A percentile compares a stretch with the other conserved stretches of the same genome.
Conservation (phyloP, 2,888 invertebrate genomes). For the Hartigia nigra region DNA sequence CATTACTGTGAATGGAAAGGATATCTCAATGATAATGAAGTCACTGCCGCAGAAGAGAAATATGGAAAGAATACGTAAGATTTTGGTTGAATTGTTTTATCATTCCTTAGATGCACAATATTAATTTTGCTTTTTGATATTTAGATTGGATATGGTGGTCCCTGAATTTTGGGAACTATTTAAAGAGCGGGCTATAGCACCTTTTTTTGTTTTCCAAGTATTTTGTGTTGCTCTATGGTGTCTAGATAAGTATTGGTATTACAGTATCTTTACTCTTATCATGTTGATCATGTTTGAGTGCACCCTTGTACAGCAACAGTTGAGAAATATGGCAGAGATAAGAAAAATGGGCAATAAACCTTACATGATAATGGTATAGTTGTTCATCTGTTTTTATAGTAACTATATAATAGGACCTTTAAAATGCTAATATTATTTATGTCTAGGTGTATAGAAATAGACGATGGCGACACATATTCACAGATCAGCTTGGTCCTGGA, state of each 20-base stretch:
- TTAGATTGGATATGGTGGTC: constrained; percentile 82
- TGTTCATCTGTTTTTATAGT: neutral
- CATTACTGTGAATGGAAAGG: constrained; percentile 89
- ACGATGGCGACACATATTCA: constrained; percentile 87
- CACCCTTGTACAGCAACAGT: constrained; percentile 96
- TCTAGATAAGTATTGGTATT: constrained; percentile 98
- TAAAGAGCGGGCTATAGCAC: constrained; percentile 97
- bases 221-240: constrained; percentile 99
- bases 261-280: constrained; percentile 93
- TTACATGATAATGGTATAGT: constrained; percentile 78
- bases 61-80: constrained; percentile 91
- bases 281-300: constrained; percentile 98
- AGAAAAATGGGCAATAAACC: constrained; percentile 99
- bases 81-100: constrained; percentile 5
- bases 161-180: constrained; percentile 98
- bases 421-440: neutral
- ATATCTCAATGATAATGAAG: constrained; percentile 83
- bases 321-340: constrained; percentile 98
- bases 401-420: neutral
- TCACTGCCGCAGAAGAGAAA: constrained; percentile 79
- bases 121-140: constrained; percentile 32
- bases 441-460: constrained; percentile 85
- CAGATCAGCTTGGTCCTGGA: constrained; percentile 92
- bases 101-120: neutral
- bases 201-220: constrained; percentile 99